Percentiles rank a stretch among this genome's conserved stretches.
Evolutionary conservation across 2,797 vertebrate genomes (phyloP).

Genomic region (Trachurus trachurus): DNA sequence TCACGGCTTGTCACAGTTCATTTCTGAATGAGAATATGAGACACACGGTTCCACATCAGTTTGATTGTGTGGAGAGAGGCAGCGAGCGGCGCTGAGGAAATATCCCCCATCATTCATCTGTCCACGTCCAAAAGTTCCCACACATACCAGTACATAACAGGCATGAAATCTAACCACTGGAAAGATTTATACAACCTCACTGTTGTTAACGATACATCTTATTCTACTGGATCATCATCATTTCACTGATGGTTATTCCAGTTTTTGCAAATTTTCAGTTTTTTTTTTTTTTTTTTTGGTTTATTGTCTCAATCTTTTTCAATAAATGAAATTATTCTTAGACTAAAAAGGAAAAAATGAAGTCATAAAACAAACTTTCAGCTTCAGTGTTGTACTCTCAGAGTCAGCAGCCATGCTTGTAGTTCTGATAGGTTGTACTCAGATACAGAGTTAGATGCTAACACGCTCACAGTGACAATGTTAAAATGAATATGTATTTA

Average conservation of each 20-base stretch:
- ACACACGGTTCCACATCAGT: constrained; percentile 39
- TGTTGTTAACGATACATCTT: constrained; percentile 6
- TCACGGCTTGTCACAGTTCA: constrained; percentile 63
- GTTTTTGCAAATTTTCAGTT: too few relatives aligned
- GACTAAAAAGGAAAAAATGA: background rate
- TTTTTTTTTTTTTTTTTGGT: background rate
- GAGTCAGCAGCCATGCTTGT: background rate
- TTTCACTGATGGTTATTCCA: background rate
- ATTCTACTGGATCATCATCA: background rate
- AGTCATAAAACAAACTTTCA: too few relatives aligned
- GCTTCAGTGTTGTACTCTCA: background rate
- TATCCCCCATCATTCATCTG: background rate
- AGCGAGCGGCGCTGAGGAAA: constrained; percentile 19
- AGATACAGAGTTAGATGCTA: background rate
- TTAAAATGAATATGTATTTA: too few relatives aligned
- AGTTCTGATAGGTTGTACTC: background rate
- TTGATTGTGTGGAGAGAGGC: constrained; percentile 32
- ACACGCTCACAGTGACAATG: too few relatives aligned
- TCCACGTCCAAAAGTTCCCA: constrained; percentile 8
- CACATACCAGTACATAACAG: constrained; percentile 12
- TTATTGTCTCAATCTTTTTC: background rate
- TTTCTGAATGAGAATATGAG: constrained; percentile 60
- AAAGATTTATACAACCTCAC: background rate
- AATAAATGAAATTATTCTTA: background rate
- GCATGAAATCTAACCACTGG: constrained; percentile 14